Conservation (phyloP, 2,797 vertebrate species). For the Brachymystax lenok region DNA sequence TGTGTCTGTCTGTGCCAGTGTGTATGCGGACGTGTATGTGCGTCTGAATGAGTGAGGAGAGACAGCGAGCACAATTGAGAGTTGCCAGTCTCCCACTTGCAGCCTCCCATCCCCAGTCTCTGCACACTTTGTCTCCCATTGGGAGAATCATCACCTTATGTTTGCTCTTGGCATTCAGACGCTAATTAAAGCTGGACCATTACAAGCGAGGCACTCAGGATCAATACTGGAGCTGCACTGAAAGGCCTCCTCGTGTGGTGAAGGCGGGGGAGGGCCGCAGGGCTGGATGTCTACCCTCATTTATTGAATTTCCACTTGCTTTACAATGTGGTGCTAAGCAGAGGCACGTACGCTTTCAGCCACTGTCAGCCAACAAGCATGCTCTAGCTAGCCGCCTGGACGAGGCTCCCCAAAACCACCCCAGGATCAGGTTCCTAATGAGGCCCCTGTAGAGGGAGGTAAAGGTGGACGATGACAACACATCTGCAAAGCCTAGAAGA, state of each 20-base stretch:
- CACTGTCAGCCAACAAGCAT: constrained; percentile 21
- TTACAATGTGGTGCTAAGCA: constrained; percentile 61
- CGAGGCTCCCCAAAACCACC: neutral
- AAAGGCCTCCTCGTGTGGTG: constrained; percentile 39
- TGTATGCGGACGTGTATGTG: neutral
- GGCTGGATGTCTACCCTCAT: constrained; percentile 36
- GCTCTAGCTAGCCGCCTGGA: constrained; percentile 9
- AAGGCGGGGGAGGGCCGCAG: constrained; percentile 9
- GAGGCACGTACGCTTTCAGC: constrained; percentile 49
- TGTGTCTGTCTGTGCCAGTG: neutral
- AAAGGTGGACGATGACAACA: neutral
- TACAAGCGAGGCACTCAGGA: constrained; percentile 52
- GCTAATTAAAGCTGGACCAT: constrained; percentile 69
- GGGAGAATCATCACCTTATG: constrained; percentile 41
- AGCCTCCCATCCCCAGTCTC: neutral
- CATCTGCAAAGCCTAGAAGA: neutral
- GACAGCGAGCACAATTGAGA: neutral
- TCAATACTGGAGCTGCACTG: constrained; percentile 55
- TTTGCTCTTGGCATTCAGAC: constrained; percentile 55
- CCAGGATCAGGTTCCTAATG: constrained; percentile 26
- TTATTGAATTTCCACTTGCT: constrained; percentile 65
- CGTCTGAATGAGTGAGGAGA: constrained; percentile 1
- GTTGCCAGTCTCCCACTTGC: neutral
- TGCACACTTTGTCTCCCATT: constrained; percentile 24
- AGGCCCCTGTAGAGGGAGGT: constrained; percentile 13